Base-by-base conservation (phyloP, 30 jellyfish, hydroid and myxozoan species). In the Phacellophora camtschatica region DNA sequence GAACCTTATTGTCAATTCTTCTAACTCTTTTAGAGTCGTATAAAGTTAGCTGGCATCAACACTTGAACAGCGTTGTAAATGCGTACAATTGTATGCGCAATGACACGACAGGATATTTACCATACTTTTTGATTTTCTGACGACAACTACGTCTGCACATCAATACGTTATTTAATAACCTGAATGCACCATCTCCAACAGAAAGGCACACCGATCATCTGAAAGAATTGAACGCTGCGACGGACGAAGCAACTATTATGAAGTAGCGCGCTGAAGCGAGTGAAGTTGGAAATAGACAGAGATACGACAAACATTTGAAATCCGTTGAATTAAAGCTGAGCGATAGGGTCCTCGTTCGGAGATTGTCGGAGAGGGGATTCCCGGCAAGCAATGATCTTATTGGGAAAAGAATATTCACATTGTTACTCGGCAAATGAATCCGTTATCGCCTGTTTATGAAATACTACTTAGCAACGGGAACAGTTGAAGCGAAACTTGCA, bases 61-160 rank as follows among this genome's bases (percentile, higher is more conserved):
- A 77, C 8, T 10, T 77, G 5, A 58, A 77, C 35, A 77, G 61
- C 9, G 28, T 77, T 0, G 61, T 41, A 1, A 4, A 41, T 29
- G 83, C 90, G 1, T 77, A 77, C n/a, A 77, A 63, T 49, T 19
- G 28, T 29, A 57, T 84, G 2, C 31, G 36, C n/a, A 48, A 77
- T 45, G 69, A 58, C 19, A 0, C 83, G 2, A 77, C 89, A 0
- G 89, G 89, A 57, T 77, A 3, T 55, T 29, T 71, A 0, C 89
- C 89, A 0, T 29, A 22, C 25, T 62, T 12, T 18, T 29, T 77
- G 11, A 12, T 77, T 83, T 77, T 77, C 56, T 84, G 84, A 7
- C 13, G 89, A 28, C 28, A 77, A 8, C 70, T 48, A 10, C 24
- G 12, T 25, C 36, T 57, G 32, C 77, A 61, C 16, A 74, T 74